Conservation (phyloP, 2,888 invertebrate genomes). For the Spisula solida region DNA sequence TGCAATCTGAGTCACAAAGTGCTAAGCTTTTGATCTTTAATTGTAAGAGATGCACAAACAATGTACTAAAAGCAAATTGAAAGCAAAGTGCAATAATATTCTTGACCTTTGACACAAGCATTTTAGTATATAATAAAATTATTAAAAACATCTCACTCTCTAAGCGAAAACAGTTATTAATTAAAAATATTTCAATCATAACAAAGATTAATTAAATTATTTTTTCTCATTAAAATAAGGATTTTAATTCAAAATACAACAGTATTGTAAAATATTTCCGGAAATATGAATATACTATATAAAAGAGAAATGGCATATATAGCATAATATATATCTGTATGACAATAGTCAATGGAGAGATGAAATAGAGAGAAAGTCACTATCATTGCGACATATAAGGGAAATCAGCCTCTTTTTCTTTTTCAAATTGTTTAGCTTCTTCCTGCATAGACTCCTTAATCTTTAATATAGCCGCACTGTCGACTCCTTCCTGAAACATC, state of each 20-base stretch:
- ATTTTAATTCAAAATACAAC: neutral
- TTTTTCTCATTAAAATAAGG: neutral
- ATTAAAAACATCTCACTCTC: neutral
- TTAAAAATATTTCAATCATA: neutral
- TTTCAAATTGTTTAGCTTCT: conserved; percentile 96
- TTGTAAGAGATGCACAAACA: neutral
- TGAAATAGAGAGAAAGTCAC: conserved; percentile 39
- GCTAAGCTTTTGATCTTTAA: neutral
- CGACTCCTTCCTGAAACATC: conserved; percentile 91
- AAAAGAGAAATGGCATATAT: conserved; percentile 24
- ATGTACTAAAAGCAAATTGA: neutral
- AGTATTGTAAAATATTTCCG: conserved; percentile 23
- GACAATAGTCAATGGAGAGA: conserved; percentile 5
- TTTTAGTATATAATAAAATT: conserved; percentile 13
- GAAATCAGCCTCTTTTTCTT: conserved; percentile 84
- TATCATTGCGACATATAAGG: conserved; percentile 84
- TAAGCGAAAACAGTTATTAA: neutral
- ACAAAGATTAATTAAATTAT: no score
- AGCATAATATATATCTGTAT: conserved; percentile 11
- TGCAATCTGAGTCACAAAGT: neutral
- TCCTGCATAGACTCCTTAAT: conserved; percentile 99
- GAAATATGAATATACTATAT: neutral
- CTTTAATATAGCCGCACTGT: conserved; percentile 99
- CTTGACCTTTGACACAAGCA: conserved; percentile 26
- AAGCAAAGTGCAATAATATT: conserved; percentile 17